Percentiles rank a stretch among this genome's conserved stretches.
These are phyloP conservation scores for Hybognathus amarus DNA, from an alignment of 2,797 vertebrate species.

Conservation along the genomic window DNA sequence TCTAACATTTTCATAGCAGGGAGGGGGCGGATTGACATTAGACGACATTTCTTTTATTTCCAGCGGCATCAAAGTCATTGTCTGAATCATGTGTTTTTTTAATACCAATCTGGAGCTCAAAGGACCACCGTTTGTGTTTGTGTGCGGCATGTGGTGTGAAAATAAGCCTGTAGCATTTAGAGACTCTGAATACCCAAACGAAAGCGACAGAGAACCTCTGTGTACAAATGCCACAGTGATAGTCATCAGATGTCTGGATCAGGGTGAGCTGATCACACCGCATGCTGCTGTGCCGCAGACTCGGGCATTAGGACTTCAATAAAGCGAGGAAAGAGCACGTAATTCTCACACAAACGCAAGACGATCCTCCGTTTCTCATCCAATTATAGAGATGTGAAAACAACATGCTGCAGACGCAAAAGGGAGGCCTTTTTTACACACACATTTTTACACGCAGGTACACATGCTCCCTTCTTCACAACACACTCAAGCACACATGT, in stretches of 20 bases:
- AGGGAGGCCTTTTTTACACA: conserved; percentile 33
- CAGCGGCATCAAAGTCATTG: conserved; percentile 27
- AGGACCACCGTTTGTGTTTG: conserved; percentile 3
- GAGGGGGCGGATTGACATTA: conserved; percentile 32
- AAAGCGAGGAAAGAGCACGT: conserved; percentile 27
- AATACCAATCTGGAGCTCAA: conserved; percentile 41
- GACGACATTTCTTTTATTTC: conserved; percentile 44
- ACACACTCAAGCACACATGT: conserved; percentile 24
- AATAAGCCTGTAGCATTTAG: conserved; percentile 54
- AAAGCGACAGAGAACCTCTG: conserved; percentile 36
- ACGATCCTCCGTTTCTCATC: conserved; percentile 49
- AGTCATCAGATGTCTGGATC: conserved; percentile 49
- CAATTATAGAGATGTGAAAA: conserved; percentile 62
- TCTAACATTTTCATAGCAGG: conserved; percentile 17
- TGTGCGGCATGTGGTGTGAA: conserved; percentile 28
- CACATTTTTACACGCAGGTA: conserved; percentile 37
- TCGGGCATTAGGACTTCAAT: conserved; percentile 35
- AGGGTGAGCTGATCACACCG: conserved; percentile 54
- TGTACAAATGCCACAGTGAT: conserved; percentile 56
- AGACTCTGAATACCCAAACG: conserved; percentile 33
- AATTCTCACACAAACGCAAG: conserved; percentile 37
- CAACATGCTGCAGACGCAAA: conserved; percentile 42
- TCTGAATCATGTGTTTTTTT: conserved; percentile 17
- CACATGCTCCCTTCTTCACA: not conserved
- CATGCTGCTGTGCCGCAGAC: conserved; percentile 11